phyloP scores from a whole-genome alignment of 2,797 vertebrate genomes.

The Mormyrus hasselquistii region DNA sequence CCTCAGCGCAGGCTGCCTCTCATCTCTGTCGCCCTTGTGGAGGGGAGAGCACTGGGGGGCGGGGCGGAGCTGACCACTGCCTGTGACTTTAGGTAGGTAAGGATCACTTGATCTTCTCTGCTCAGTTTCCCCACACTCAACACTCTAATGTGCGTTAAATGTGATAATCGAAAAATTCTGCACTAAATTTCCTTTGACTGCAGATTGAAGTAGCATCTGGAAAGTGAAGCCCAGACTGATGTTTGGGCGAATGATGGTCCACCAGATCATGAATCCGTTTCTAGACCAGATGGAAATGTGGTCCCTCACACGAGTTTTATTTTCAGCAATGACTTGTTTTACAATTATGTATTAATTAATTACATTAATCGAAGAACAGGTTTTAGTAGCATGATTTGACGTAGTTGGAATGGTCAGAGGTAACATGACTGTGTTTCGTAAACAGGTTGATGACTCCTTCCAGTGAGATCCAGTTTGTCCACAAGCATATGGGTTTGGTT shows the following conservation, averaged over 20 bases:
- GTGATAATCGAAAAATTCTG: background rate
- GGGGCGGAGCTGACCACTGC: slow-evolving; percentile 87
- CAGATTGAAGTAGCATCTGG: background rate
- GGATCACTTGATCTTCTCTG: background rate
- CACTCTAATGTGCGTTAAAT: background rate
- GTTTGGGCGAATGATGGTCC: background rate
- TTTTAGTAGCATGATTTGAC: background rate
- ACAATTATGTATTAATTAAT: background rate
- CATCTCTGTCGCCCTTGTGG: slow-evolving; percentile 83
- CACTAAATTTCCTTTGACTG: background rate
- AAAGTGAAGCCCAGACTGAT: background rate
- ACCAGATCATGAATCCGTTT: background rate
- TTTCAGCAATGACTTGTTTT: background rate
- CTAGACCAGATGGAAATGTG: background rate
- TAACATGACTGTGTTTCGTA: background rate
- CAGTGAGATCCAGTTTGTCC: slow-evolving; percentile 87
- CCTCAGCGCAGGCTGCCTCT: slow-evolving; percentile 75
- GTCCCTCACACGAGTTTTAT: background rate
- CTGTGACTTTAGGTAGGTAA: slow-evolving; percentile 89
- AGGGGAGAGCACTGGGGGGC: slow-evolving; percentile 84
- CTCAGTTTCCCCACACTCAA: background rate
- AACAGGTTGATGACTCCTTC: slow-evolving; percentile 77
- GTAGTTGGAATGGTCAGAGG: background rate
- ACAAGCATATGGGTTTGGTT: slow-evolving; percentile 90
- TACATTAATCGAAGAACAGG: background rate